Percentiles rank a stretch among this genome's conserved stretches.
Evolutionary conservation across 1,140 invertebrate species (phyloP).

Genomic region (Saccostrea glomerata): DNA sequence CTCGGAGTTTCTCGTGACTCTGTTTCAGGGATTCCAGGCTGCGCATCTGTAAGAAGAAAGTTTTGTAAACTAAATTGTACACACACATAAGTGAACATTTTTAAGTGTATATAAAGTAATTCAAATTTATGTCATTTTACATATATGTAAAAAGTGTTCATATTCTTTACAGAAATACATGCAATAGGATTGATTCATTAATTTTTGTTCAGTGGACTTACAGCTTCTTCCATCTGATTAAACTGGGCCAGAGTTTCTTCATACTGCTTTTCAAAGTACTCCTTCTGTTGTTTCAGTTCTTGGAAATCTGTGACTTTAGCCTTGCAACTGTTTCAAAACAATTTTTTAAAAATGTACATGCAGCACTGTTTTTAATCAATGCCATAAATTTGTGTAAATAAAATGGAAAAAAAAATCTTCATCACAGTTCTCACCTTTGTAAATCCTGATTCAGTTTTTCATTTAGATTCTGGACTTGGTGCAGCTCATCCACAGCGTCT

Average conservation of each 20-base stretch:
- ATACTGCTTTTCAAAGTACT: conserved; percentile 46
- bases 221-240: conserved; percentile 33
- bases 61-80: too few species aligned
- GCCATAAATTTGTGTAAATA: background rate
- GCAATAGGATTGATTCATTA: too few species aligned
- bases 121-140: too few species aligned
- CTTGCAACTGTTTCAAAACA: conserved; percentile 38
- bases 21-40: conserved; percentile 57
- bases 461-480: conserved; percentile 55
- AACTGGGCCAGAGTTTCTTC: conserved; percentile 31
- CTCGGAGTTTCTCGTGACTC: conserved; percentile 57
- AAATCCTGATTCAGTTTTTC: conserved; percentile 59
- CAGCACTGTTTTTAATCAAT: too few species aligned
- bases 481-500: conserved; percentile 66
- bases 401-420: background rate
- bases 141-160: too few species aligned
- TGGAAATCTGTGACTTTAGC: conserved; percentile 41
- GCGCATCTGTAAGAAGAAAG: conserved; percentile 51
- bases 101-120: too few species aligned
- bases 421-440: conserved; percentile 53
- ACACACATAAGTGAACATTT: too few species aligned
- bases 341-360: background rate
- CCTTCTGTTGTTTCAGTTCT: conserved; percentile 42
- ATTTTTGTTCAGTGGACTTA: conserved; percentile 20
- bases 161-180: too few species aligned